Base-by-base conservation (phyloP, 2,888 invertebrate species). In the Steinernema carpocapsae region DNA sequence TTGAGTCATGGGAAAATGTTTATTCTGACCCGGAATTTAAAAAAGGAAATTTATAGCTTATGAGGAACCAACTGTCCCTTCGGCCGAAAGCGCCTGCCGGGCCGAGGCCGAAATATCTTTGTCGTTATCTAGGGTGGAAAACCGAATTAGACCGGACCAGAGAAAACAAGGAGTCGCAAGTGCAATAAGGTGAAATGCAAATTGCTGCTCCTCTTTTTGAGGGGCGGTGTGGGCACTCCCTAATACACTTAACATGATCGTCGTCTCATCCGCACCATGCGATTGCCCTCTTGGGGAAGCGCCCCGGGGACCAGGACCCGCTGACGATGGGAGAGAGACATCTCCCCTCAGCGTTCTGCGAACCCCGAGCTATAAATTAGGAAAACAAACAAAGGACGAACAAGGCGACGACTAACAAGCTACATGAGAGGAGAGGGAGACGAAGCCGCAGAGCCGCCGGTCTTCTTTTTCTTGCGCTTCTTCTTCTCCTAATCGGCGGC, bases 331-430 rank as follows among this genome's bases (percentile, higher is more conserved):
- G 10, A 43, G 10, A 14, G 14, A 7, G 43, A 43, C 43, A 43
- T n/a, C n/a, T 43, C 10, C 43, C 14, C 43, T 43, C 7, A 43
- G 7, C 10, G 7, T 43, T 43, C 14, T 43, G 7, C 43, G 43
- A 43, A 43, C 43, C 10, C 14, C 14, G 43, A 7, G 24, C n/a
- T 26, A 3, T 6, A 56, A 10, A 56, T 56, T 56, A 26, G 26
- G 26, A 56, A 56, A 56, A 56, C 56, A 56, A 56, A 56, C 56
- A 56, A 56, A 10, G 51, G 19, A 51, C 51, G 51, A 19, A 56
- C 6, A 56, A 56, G 7, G 26, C 56, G 56, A 24, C 22, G n/a
- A 56, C 24, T 24, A 56, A 26, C 56, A 56, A 56, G 56, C 26
- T 6, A 24, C 14, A 22, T 24, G 51, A 51, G 51, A 51, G 56